Base-by-base conservation (phyloP, 2,113 vertebrate species). In the Xenopus laevis region DNA sequence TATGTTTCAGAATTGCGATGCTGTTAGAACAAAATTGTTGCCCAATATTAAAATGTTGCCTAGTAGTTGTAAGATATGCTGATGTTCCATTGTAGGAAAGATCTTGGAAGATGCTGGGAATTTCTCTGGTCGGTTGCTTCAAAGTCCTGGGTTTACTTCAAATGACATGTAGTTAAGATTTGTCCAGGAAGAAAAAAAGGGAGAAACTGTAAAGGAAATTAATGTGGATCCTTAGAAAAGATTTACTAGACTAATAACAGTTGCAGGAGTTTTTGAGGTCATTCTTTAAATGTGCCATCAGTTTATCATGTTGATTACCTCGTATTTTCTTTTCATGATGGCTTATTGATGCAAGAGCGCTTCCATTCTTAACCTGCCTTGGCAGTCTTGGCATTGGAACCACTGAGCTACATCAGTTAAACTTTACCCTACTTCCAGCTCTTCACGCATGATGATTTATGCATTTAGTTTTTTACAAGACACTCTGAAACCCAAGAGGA, bases 391-490 rank as follows among this genome's bases (percentile, higher is more conserved):
- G 46, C 47, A 55, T 50, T 9, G 63, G 27, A 20, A 13, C 12
- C 33, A 57, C 62, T 57, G 8, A 21, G 30, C 63, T 65, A 44
- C 63, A 65, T 46, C 63, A 65, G 72, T 59, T 46, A 52, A 47
- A 45, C 53, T 46, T 58, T 65, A 21, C 18, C 12, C 47, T 50
- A 27, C 33, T 45, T 60, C 27, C 50, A 8, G 53, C 63, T 58
- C 63, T 63, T 33, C n/a, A 10, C n/a, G 7, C 50, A n/a, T 23
- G 18, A 45, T 73, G 71, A 73, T 73, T 73, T 58, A 67, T 65
- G 30, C 20, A 66, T 67, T 57, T 6, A 9, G 20, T 13, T 30
- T 50, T 74, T 74, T 44, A 67, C 67, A 21, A 33, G 65, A 23
- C 65, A 66, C 21, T 2, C 30, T 64, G 13, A 65, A 65, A 65